Evolutionary conservation across 2,797 vertebrate species (phyloP).

Genomic region (Manis javanica): DNA sequence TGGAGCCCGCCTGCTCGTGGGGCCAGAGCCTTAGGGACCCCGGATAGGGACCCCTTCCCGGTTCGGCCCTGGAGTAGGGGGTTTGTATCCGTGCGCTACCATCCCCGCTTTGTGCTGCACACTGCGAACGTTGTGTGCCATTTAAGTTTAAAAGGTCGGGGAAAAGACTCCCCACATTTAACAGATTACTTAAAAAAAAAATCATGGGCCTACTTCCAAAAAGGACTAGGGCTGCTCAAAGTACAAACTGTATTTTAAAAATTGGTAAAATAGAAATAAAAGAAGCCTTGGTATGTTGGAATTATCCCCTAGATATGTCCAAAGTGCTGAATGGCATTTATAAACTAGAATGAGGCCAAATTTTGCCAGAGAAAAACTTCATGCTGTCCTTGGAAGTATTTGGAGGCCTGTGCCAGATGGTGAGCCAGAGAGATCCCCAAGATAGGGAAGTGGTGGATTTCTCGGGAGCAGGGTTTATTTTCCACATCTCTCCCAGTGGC

Average conservation of each 20-base stretch:
- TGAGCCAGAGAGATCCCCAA: not conserved
- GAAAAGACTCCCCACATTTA: not conserved
- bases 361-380: constrained; percentile 6
- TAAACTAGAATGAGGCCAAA: not conserved
- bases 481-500: not conserved
- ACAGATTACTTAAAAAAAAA: not conserved
- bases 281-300: not conserved
- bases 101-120: not conserved
- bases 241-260: not conserved
- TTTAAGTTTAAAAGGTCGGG: not conserved
- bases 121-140: not conserved
- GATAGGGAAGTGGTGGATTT: not conserved
- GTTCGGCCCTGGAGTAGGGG: not conserved
- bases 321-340: not conserved
- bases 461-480: not conserved
- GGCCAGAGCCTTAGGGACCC: not conserved
- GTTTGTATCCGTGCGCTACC: not conserved
- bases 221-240: not conserved
- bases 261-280: not conserved
- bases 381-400: not conserved
- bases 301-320: not conserved
- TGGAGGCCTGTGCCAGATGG: not conserved
- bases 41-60: not conserved
- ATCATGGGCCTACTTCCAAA: not conserved
- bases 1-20: not conserved